Evolutionary conservation across 2,888 invertebrate species (phyloP).

Genomic region (Leucophora obtusa): DNA sequence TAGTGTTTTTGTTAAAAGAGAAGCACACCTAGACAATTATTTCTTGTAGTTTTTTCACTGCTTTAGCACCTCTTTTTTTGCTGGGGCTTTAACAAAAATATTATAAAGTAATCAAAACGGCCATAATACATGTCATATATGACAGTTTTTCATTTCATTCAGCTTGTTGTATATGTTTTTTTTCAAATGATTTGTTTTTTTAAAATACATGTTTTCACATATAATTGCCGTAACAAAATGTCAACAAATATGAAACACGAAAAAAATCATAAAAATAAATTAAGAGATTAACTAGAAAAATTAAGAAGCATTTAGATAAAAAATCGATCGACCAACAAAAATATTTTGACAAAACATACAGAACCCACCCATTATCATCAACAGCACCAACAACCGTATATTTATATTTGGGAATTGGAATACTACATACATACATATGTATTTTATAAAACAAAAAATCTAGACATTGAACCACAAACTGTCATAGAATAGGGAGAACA

Average conservation of each 20-base stretch:
- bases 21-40: no score
- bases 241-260: conserved; percentile 52
- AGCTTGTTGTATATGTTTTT: conserved; percentile 12
- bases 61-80: no score
- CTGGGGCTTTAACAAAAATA: conserved; percentile 30
- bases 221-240: conserved; percentile 61
- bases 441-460: not conserved
- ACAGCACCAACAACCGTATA: not conserved
- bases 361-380: not conserved
- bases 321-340: conserved; percentile 18
- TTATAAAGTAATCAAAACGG: conserved; percentile 30
- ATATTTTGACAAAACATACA: conserved; percentile 33
- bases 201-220: conserved; percentile 40
- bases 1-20: no score
- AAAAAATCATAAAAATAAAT: conserved; percentile 63
- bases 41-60: no score
- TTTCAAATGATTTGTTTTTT: conserved; percentile 22
- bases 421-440: not conserved
- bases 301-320: not conserved
- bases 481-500: conserved; percentile 25
- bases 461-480: conserved; percentile 51
- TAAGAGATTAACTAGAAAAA: conserved; percentile 64
- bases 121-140: conserved; percentile 34
- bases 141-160: conserved; percentile 3
- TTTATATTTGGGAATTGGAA: not conserved